These are phyloP conservation scores for fruit fly (Drosophila melanogaster) DNA, from an alignment of 1,140 invertebrate genomes.

Conservation along the genomic window Release_6_plus_ISO1_MT NC_004354.4:6362501-6363000, in stretches of 20 bases:
- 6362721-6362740: slow-evolving; percentile 75
- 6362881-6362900: no score
- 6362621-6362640: not conserved
- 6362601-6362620: slow-evolving; percentile 6
- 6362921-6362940: no score
- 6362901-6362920: no score
- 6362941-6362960: no score
- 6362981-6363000: no score
- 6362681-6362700: slow-evolving; percentile 66
- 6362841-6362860: not conserved
- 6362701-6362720: slow-evolving; percentile 76
- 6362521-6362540: slow-evolving; percentile 41
- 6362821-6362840: not conserved
- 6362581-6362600: not conserved
- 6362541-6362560: slow-evolving; percentile 19
- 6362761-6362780: slow-evolving; percentile 70
- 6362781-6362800: slow-evolving; percentile 27
- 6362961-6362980: no score
- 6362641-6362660: slow-evolving; percentile 65
- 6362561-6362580: not conserved
- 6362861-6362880: no score
- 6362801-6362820: not conserved
- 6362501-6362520: slow-evolving; percentile 41
- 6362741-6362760: slow-evolving; percentile 74
- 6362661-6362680: slow-evolving; percentile 54